Percentiles rank a stretch among this genome's conserved stretches.
Evolutionary conservation across 2,888 invertebrate genomes (phyloP).

Genomic region (Xylota sylvarum): DNA sequence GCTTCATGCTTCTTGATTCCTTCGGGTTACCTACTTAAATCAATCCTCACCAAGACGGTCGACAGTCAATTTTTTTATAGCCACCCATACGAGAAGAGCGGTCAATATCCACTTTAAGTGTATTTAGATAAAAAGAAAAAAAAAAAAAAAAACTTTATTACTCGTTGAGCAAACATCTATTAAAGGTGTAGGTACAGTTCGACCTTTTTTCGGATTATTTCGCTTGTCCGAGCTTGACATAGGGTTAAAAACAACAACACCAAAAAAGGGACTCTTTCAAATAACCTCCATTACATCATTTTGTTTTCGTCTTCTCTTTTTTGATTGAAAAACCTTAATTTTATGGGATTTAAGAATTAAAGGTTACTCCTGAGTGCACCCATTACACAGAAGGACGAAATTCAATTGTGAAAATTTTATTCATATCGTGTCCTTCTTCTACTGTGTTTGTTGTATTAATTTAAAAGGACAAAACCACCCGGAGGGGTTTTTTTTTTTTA

Average conservation of each 20-base stretch:
- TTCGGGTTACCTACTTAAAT: slow-evolving; percentile 27
- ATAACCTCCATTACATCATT: not conserved
- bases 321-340: slow-evolving; percentile 23
- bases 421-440: not conserved
- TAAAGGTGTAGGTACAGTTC: slow-evolving; percentile 36
- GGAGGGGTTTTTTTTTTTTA: too few species aligned
- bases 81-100: slow-evolving; percentile 17
- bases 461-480: slow-evolving; percentile 9
- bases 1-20: slow-evolving; percentile 13
- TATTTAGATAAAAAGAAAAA: slow-evolving; percentile 21
- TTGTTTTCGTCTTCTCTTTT: not conserved
- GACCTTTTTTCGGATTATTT: slow-evolving; percentile 63
- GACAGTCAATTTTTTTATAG: slow-evolving; percentile 6
- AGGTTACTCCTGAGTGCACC: slow-evolving; percentile 10
- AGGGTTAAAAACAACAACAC: slow-evolving; percentile 18
- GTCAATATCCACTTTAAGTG: slow-evolving; percentile 30
- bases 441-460: not conserved
- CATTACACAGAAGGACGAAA: not conserved
- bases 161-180: slow-evolving; percentile 46
- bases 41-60: slow-evolving; percentile 18
- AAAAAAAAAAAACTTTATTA: slow-evolving; percentile 33
- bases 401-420: slow-evolving; percentile 2
- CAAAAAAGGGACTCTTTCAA: not conserved
- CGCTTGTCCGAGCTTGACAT: slow-evolving; percentile 44
- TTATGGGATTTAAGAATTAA: slow-evolving; percentile 41